Percentiles rank a stretch among this genome's conserved stretches.
Evolutionary conservation across 2,888 invertebrate species (phyloP).

Genomic region (Spodoptera picta): DNA sequence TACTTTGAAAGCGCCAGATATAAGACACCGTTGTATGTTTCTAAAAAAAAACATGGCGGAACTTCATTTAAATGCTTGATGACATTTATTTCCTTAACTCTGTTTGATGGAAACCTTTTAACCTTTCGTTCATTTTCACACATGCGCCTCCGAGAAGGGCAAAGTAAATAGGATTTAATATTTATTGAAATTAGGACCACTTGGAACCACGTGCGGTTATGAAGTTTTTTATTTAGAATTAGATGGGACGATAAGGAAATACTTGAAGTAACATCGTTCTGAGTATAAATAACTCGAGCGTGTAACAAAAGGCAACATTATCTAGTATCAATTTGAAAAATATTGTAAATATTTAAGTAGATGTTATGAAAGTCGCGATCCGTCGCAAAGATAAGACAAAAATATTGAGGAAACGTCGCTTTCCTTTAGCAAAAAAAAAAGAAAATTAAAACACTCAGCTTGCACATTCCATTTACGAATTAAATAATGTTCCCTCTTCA

Average conservation of each 20-base stretch:
- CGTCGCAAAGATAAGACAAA: conserved; percentile 10
- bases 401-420: too few species aligned
- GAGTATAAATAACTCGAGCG: conserved; percentile 28
- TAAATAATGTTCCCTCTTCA: too few species aligned
- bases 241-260: conserved; percentile 21
- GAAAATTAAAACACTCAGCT: too few species aligned
- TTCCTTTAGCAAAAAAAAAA: too few species aligned
- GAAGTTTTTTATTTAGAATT: conserved; percentile 26
- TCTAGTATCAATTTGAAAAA: conserved; percentile 21
- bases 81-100: conserved; percentile 14
- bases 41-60: conserved; percentile 7
- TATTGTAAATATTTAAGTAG: conserved; percentile 16
- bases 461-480: too few species aligned
- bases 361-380: conserved; percentile 20
- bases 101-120: background rate
- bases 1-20: conserved; percentile 33
- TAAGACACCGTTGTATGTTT: conserved; percentile 27
- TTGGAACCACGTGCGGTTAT: conserved; percentile 25
- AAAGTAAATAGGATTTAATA: background rate
- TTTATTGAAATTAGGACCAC: conserved; percentile 10
- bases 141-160: background rate
- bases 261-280: conserved; percentile 30
- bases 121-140: background rate
- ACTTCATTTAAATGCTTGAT: conserved; percentile 3
- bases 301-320: conserved; percentile 30